Conservation (phyloP, 2,113 vertebrate genomes). For the Chlorodrepanis virens region DNA sequence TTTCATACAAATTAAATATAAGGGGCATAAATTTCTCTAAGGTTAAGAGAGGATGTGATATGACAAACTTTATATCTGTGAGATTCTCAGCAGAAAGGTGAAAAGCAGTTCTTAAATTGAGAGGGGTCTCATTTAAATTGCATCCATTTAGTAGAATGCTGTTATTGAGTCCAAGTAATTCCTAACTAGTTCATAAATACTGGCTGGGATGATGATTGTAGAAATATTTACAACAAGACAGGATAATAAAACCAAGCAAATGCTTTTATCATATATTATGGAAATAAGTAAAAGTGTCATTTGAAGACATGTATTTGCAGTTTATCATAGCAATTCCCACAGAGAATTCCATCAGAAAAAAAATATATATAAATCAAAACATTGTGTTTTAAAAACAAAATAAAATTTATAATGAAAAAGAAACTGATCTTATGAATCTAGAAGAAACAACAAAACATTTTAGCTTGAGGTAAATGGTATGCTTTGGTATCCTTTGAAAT, state of each 20-base stretch:
- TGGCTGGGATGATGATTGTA: accelerated
- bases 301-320: background rate
- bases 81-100: background rate
- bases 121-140: background rate
- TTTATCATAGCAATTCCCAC: background rate
- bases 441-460: background rate
- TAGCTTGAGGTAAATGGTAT: background rate
- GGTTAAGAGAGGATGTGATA: background rate
- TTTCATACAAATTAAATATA: background rate
- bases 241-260: background rate
- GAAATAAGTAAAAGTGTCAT: background rate
- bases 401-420: background rate
- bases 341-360: background rate
- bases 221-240: background rate
- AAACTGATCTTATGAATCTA: background rate
- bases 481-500: background rate
- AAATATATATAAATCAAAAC: background rate
- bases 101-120: background rate
- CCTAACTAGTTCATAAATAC: background rate
- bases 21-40: background rate
- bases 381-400: background rate
- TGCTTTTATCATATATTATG: background rate
- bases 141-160: background rate
- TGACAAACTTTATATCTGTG: background rate
- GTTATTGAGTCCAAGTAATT: background rate